Evolutionary conservation across 2,888 invertebrate genomes (phyloP).

Genomic region (Leptinotarsa juncta): DNA sequence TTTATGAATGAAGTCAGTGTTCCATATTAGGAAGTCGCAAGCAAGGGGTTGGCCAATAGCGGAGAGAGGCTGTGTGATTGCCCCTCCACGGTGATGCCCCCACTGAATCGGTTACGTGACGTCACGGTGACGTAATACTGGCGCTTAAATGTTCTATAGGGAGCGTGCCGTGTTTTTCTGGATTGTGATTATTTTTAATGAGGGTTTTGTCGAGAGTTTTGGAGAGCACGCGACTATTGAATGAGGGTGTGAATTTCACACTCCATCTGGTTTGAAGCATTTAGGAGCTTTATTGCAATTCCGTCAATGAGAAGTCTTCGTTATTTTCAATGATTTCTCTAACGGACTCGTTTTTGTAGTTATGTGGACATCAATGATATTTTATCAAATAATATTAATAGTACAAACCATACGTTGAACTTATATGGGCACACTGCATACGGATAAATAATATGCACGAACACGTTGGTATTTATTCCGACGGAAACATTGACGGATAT

Average conservation of each 20-base stretch:
- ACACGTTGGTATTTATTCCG: neutral
- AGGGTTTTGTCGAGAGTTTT: conserved; percentile 42
- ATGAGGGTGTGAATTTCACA: conserved; percentile 31
- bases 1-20: conserved; percentile 88
- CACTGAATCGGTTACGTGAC: conserved; percentile 60
- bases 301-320: neutral
- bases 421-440: neutral
- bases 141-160: conserved; percentile 44
- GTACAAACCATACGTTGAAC: neutral
- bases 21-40: conserved; percentile 85
- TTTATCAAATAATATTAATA: neutral
- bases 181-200: conserved; percentile 38
- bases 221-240: conserved; percentile 36
- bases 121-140: conserved; percentile 63
- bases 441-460: neutral
- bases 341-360: neutral
- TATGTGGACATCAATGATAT: neutral
- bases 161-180: conserved; percentile 45
- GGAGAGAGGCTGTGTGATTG: conserved; percentile 55
- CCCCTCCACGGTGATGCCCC: conserved; percentile 55
- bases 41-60: conserved; percentile 69
- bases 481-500: neutral
- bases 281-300: neutral
- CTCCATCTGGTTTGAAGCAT: neutral
- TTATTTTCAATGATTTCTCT: neutral